Conservation (phyloP, 2,113 vertebrate species). For the Myanophis thanlyinensis region DNA sequence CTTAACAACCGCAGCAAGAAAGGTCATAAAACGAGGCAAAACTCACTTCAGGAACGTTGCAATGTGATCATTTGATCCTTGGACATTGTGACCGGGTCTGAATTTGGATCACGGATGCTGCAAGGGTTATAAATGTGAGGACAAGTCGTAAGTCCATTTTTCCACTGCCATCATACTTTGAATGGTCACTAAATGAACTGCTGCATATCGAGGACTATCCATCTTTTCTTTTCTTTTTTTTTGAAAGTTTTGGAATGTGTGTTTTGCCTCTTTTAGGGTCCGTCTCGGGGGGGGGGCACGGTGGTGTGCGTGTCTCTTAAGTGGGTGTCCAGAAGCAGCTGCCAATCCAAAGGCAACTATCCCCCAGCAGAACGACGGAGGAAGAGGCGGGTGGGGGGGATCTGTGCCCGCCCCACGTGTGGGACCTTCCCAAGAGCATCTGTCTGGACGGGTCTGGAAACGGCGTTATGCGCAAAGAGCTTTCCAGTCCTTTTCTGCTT, state of each 20-base stretch:
- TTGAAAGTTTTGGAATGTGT: too few species aligned
- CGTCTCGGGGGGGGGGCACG: too few species aligned
- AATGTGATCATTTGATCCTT: too few species aligned
- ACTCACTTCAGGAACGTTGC: background rate
- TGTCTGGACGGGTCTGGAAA: background rate
- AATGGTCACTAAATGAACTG: background rate
- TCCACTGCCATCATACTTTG: background rate
- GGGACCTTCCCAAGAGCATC: background rate
- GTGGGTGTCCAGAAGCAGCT: background rate
- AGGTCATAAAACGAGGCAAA: too few species aligned
- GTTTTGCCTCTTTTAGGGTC: background rate
- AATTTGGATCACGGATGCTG: background rate
- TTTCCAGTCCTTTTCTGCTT: background rate
- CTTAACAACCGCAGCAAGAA: too few species aligned
- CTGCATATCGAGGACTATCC: background rate
- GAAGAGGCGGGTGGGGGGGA: fast-evolving
- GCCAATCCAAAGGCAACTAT: too few species aligned
- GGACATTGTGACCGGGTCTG: background rate
- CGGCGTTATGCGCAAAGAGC: background rate
- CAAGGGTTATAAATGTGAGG: background rate
- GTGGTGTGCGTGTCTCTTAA: background rate
- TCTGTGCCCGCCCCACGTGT: background rate
- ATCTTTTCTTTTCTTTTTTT: background rate
- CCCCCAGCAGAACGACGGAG: too few species aligned
- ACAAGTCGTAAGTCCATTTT: too few species aligned